Percentiles rank a stretch among this genome's conserved stretches.
Evolutionary conservation across 2,888 invertebrate genomes (phyloP).

Genomic region (Euphydryas editha): DNA sequence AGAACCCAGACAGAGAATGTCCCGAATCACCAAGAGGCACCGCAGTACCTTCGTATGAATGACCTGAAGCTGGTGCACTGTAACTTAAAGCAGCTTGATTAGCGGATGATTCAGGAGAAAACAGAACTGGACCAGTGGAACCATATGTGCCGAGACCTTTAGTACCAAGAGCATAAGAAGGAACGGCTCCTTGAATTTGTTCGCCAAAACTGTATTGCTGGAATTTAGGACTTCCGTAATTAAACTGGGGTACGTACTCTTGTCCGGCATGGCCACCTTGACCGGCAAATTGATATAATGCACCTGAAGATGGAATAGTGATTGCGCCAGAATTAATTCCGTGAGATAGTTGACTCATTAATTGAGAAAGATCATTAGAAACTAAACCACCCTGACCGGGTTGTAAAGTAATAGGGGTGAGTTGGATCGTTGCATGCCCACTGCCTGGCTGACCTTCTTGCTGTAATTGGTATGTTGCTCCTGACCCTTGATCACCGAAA

Average conservation of each 20-base stretch:
- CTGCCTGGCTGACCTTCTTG: slow-evolving; percentile 60
- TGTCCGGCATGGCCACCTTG: slow-evolving; percentile 60
- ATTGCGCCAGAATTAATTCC: slow-evolving; percentile 68
- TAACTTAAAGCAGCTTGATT: slow-evolving; percentile 53
- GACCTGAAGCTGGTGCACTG: slow-evolving; percentile 50
- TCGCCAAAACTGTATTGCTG: slow-evolving; percentile 64
- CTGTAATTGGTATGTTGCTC: slow-evolving; percentile 58
- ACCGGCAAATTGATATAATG: slow-evolving; percentile 57
- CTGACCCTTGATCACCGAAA: slow-evolving; percentile 51
- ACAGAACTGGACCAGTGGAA: slow-evolving; percentile 74
- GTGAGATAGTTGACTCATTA: slow-evolving; percentile 73
- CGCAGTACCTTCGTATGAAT: slow-evolving; percentile 46
- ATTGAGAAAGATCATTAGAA: slow-evolving; percentile 65
- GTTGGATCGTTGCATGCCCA: slow-evolving; percentile 64
- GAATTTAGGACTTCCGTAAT: slow-evolving; percentile 59
- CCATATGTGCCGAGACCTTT: slow-evolving; percentile 74
- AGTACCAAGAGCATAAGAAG: slow-evolving; percentile 70
- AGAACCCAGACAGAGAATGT: slow-evolving; percentile 47
- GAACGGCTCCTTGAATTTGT: slow-evolving; percentile 56
- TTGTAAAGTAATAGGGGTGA: slow-evolving; percentile 70
- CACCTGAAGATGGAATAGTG: slow-evolving; percentile 59
- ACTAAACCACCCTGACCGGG: slow-evolving; percentile 59
- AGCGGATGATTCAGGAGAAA: slow-evolving; percentile 64
- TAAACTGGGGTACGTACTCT: slow-evolving; percentile 61
- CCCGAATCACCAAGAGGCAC: slow-evolving; percentile 53